phyloP scores from a whole-genome alignment of 2,888 invertebrate species.

The Megaustenia siamemsis region DNA sequence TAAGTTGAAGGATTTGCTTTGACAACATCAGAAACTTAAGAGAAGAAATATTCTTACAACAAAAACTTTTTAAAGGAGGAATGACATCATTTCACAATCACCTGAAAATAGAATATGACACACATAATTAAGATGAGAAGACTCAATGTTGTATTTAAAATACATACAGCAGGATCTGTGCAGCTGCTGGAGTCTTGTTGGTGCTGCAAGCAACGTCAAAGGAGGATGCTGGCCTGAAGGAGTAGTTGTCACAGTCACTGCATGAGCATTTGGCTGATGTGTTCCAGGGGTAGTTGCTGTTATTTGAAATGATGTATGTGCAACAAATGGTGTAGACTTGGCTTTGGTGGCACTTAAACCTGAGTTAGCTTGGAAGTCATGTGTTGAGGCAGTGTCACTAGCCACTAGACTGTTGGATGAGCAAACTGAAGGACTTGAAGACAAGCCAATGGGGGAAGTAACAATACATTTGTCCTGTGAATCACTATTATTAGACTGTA shows the following conservation, averaged over 20 bases:
- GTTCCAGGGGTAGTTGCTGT: background rate
- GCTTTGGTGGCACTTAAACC: no score
- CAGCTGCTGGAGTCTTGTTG: background rate
- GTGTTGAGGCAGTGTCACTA: background rate
- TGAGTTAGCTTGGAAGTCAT: background rate
- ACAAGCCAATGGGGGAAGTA: background rate
- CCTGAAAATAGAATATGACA: background rate
- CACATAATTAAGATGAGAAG: background rate
- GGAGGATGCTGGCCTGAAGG: background rate
- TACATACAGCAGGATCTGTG: slow-evolving; percentile 14
- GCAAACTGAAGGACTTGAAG: background rate
- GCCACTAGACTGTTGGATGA: background rate
- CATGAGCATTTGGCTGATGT: background rate
- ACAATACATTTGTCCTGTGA: background rate
- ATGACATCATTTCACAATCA: no score
- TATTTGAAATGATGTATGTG: background rate
- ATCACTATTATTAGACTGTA: background rate
- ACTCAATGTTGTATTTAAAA: background rate
- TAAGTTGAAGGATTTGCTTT: no score
- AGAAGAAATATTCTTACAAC: no score
- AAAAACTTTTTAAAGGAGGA: no score
- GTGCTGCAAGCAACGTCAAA: background rate
- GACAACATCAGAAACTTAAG: no score
- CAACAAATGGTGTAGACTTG: background rate
- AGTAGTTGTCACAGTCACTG: background rate